These are phyloP conservation scores for Agrenia bidenticulata DNA, from an alignment of 2,888 invertebrate species.

Conservation along the genomic window DNA sequence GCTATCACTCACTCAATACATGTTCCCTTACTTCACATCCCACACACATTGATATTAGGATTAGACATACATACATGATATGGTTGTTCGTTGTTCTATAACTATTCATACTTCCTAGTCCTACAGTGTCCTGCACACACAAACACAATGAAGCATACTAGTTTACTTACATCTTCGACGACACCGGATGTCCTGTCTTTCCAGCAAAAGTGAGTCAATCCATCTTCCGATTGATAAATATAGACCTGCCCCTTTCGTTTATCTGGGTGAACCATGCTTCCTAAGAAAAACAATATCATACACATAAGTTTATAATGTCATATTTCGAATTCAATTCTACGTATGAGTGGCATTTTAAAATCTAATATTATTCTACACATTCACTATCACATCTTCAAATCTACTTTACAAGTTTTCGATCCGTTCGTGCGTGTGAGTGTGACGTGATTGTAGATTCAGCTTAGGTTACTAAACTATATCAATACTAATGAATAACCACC, in stretches of 20 bases:
- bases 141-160: background rate
- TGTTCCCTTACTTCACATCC: too few species aligned
- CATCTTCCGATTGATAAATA: slow-evolving; percentile 94
- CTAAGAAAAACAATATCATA: slow-evolving; percentile 3
- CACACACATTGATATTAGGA: background rate
- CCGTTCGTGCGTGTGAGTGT: too few species aligned
- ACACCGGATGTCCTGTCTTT: slow-evolving; percentile 91
- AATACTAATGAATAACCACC: too few species aligned
- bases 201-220: slow-evolving; percentile 99
- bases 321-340: too few species aligned
- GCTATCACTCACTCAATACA: background rate
- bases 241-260: slow-evolving; percentile 92
- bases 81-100: background rate
- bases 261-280: slow-evolving; percentile 88
- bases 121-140: background rate
- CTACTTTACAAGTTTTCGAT: too few species aligned
- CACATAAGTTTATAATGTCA: too few species aligned
- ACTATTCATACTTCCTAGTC: background rate
- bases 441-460: too few species aligned
- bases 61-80: background rate
- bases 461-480: background rate
- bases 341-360: too few species aligned
- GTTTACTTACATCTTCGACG: slow-evolving; percentile 81
- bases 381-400: too few species aligned
- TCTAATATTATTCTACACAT: too few species aligned